Evolutionary conservation across 2,113 vertebrate species (phyloP).

Genomic region (Opisthocomus hoazin): DNA sequence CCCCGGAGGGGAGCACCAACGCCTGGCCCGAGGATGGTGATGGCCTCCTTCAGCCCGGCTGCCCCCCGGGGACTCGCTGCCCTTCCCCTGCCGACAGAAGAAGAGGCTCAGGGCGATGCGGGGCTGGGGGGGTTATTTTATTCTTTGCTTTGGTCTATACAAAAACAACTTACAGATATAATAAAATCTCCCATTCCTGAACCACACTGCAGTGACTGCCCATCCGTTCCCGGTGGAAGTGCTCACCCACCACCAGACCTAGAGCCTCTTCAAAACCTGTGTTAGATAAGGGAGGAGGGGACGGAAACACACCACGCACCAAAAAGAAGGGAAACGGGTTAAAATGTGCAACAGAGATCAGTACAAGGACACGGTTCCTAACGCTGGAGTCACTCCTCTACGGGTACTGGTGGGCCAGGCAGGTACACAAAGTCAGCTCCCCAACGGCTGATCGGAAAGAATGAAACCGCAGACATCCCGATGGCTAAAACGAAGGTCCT

Average conservation of each 20-base stretch:
- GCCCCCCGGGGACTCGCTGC: background rate
- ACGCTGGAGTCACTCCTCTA: slow-evolving; percentile 48
- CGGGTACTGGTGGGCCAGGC: slow-evolving; percentile 22
- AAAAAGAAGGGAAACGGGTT: slow-evolving; percentile 15
- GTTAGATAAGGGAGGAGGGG: slow-evolving; percentile 12
- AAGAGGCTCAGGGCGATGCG: background rate
- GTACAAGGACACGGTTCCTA: slow-evolving; percentile 62
- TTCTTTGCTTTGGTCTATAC: slow-evolving; percentile 81
- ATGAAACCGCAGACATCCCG: background rate
- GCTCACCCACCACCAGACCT: slow-evolving; percentile 10
- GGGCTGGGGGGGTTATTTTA: slow-evolving; percentile 70
- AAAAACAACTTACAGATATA: slow-evolving; percentile 77
- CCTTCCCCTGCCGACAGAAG: background rate
- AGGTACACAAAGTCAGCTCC: slow-evolving; percentile 21
- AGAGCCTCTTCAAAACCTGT: slow-evolving; percentile 49
- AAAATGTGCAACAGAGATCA: slow-evolving; percentile 63
- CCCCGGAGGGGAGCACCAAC: rapidly evolving
- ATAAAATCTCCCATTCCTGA: slow-evolving; percentile 68
- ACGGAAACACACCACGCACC: slow-evolving; percentile 71
- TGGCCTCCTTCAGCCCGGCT: background rate
- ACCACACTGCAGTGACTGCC: slow-evolving; percentile 41
- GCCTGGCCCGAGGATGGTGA: rapidly evolving
- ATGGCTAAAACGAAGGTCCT: background rate
- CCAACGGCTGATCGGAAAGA: background rate
- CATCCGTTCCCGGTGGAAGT: slow-evolving; percentile 27